Conservation (phyloP, 2,888 invertebrate species). For the Ctena decussata region DNA sequence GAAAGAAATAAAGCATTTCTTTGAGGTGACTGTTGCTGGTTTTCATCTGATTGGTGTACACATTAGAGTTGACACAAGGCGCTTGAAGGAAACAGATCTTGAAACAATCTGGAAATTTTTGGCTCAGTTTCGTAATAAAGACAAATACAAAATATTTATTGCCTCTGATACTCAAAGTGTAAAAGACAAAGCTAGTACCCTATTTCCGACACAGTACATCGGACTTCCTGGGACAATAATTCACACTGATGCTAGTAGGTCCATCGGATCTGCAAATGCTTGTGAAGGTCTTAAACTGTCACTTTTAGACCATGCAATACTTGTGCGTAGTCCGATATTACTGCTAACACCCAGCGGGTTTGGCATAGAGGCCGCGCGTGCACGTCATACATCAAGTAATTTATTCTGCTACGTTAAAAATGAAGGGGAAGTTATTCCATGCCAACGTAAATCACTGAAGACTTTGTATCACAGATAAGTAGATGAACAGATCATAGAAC, state of each 20-base stretch:
- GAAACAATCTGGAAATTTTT: neutral
- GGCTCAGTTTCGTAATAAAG: neutral
- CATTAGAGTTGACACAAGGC: neutral
- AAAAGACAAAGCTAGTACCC: neutral
- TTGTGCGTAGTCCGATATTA: neutral
- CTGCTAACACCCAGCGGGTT: neutral
- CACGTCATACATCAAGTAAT: neutral
- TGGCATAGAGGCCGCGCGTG: neutral
- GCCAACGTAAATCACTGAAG: neutral
- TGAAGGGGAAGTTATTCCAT: neutral
- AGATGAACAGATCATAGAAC: too few species aligned
- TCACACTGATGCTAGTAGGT: neutral
- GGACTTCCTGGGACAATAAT: neutral
- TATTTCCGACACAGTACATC: neutral
- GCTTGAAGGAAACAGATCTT: neutral
- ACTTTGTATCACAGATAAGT: too few species aligned
- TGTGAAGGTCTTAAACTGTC: neutral
- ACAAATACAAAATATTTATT: neutral
- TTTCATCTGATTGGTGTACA: neutral
- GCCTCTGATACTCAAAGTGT: neutral
- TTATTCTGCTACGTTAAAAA: neutral
- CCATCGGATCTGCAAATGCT: too few species aligned
- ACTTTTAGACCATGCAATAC: neutral
- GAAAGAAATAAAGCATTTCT: neutral
- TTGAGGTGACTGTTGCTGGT: neutral